Evolutionary conservation across 2,888 invertebrate species (phyloP).

Genomic region (Lasioglossum vierecki): DNA sequence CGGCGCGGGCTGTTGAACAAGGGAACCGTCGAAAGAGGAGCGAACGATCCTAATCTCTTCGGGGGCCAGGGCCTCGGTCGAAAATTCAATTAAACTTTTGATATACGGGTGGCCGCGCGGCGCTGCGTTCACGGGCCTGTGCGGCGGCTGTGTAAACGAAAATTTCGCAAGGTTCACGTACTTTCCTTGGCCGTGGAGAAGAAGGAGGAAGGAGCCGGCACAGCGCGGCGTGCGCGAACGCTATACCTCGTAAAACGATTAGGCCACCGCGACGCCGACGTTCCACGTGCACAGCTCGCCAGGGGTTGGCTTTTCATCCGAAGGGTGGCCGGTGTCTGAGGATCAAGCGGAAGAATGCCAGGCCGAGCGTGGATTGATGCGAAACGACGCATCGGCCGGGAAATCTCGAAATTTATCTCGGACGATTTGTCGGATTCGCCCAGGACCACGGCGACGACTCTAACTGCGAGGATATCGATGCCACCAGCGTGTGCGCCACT

Average conservation of each 20-base stretch:
- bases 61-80: constrained; percentile 75
- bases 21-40: constrained; percentile 36
- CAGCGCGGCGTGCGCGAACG: constrained; percentile 30
- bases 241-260: constrained; percentile 76
- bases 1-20: neutral
- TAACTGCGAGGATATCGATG: constrained; percentile 17
- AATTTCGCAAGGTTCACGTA: constrained; percentile 83
- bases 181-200: constrained; percentile 75
- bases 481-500: neutral
- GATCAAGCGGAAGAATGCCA: constrained; percentile 8
- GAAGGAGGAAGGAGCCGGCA: constrained; percentile 8
- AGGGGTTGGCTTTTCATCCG: constrained; percentile 19
- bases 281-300: neutral
- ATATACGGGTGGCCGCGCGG: constrained; percentile 80
- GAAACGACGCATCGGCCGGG: constrained; percentile 33
- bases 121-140: neutral
- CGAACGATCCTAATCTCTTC: constrained; percentile 79
- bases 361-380: constrained; percentile 32
- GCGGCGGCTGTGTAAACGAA: constrained; percentile 83
- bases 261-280: constrained; percentile 55
- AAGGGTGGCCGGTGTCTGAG: constrained; percentile 6
- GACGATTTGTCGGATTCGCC: constrained; percentile 75
- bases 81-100: constrained; percentile 84
- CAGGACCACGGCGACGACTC: constrained; percentile 6
- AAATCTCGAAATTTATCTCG: constrained; percentile 81